Conservation (phyloP, 2,888 invertebrate genomes). For the Vesta saturnalis region DNA sequence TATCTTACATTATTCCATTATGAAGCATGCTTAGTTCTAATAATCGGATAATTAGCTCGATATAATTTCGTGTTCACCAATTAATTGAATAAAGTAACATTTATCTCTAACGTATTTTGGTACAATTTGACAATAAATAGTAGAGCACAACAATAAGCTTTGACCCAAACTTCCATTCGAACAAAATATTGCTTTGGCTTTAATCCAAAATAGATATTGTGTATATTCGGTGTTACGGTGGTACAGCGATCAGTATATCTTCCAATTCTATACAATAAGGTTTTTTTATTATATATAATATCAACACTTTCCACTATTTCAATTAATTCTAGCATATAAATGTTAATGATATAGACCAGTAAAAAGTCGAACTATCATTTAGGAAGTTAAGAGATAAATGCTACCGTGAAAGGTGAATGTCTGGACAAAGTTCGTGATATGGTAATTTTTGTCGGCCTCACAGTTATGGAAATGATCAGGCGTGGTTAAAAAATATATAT, state of each 20-base stretch:
- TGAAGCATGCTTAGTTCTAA: constrained; percentile 18
- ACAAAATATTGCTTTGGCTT: background rate
- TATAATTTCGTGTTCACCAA: background rate
- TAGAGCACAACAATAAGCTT: background rate
- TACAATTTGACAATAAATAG: background rate
- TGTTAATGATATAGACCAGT: too few species aligned
- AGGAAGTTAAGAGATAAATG: constrained; percentile 20
- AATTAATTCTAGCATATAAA: too few species aligned
- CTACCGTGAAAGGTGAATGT: constrained; percentile 24
- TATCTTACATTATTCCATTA: constrained; percentile 24
- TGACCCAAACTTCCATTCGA: too few species aligned
- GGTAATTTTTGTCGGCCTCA: constrained; percentile 32
- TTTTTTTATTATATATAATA: background rate
- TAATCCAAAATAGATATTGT: background rate
- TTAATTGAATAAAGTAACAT: too few species aligned
- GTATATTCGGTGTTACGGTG: too few species aligned
- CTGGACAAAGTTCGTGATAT: constrained; percentile 31
- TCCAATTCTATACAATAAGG: background rate
- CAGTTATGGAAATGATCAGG: constrained; percentile 32
- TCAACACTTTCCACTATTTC: too few species aligned
- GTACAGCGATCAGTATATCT: too few species aligned
- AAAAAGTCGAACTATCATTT: too few species aligned
- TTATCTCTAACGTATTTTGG: background rate
- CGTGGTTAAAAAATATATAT: constrained; percentile 34
- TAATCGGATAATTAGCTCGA: constrained; percentile 25